Evolutionary conservation across 1,140 invertebrate genomes (phyloP).

Genomic region (Trichoplusia ni): DNA sequence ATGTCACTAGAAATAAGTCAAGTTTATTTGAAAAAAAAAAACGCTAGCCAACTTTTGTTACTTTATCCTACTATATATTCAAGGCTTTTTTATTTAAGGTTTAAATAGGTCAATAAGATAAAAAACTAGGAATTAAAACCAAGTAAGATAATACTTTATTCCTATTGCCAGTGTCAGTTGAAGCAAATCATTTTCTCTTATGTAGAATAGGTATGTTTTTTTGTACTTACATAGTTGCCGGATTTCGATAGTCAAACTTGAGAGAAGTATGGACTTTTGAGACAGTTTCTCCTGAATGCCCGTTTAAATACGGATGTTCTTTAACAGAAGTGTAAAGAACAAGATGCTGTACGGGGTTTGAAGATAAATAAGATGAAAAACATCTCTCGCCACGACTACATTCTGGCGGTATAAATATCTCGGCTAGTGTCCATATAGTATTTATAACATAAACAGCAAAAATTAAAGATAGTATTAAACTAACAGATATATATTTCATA

Average conservation of each 20-base stretch:
- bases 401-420: constrained; percentile 86
- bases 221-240: constrained; percentile 45
- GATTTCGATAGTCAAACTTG: constrained; percentile 82
- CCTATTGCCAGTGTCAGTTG: too few relatives aligned
- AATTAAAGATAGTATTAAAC: constrained; percentile 82
- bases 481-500: constrained; percentile 80
- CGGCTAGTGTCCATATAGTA: constrained; percentile 87
- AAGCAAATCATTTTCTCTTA: too few relatives aligned
- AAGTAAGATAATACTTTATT: too few relatives aligned
- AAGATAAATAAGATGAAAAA: constrained; percentile 82
- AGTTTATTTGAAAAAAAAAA: too few relatives aligned
- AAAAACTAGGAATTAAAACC: too few relatives aligned
- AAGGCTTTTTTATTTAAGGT: too few relatives aligned
- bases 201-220: too few relatives aligned
- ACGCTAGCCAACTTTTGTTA: too few relatives aligned
- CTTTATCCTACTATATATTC: too few relatives aligned
- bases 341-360: constrained; percentile 82
- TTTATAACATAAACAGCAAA: constrained; percentile 88
- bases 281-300: constrained; percentile 51
- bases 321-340: constrained; percentile 83
- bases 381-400: constrained; percentile 84
- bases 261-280: constrained; percentile 70
- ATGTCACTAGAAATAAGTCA: constrained; percentile 78
- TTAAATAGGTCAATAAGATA: too few relatives aligned
- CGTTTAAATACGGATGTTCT: constrained; percentile 71